Conservation (phyloP, 2,888 invertebrate genomes). For the Lysandra coridon region DNA sequence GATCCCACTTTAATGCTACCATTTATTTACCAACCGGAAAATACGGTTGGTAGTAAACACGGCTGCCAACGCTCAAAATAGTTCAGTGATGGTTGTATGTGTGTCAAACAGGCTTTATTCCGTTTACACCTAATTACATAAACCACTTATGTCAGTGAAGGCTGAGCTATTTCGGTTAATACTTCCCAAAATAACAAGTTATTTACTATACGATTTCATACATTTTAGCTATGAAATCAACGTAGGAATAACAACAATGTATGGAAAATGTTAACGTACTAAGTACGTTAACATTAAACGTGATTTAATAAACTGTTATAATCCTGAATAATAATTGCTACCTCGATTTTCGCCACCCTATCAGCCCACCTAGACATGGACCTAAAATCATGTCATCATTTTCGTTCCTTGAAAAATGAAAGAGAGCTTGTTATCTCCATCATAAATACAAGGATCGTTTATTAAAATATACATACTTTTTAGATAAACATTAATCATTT, state of each 20-base stretch:
- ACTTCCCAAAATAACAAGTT: constrained; percentile 18
- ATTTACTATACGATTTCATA: neutral
- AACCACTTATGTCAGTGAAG: constrained; percentile 23
- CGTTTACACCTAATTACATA: constrained; percentile 27
- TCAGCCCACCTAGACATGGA: no score
- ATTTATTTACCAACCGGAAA: constrained; percentile 4
- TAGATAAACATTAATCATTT: neutral
- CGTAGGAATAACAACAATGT: neutral
- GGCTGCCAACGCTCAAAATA: constrained; percentile 19
- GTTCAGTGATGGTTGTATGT: neutral
- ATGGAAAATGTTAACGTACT: neutral
- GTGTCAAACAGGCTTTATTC: constrained; percentile 24
- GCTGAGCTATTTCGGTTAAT: constrained; percentile 1
- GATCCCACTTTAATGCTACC: neutral
- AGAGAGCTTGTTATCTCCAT: no score
- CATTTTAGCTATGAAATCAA: neutral
- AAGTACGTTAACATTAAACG: neutral
- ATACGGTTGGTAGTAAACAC: neutral
- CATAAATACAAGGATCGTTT: no score
- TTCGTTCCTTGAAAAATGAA: no score
- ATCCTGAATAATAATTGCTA: no score
- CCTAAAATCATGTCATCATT: no score
- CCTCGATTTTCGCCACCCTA: no score
- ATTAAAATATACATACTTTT: neutral
- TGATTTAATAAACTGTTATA: no score